Evolutionary conservation across 2,888 invertebrate genomes (phyloP).

Genomic region (Tetranychus piercei): DNA sequence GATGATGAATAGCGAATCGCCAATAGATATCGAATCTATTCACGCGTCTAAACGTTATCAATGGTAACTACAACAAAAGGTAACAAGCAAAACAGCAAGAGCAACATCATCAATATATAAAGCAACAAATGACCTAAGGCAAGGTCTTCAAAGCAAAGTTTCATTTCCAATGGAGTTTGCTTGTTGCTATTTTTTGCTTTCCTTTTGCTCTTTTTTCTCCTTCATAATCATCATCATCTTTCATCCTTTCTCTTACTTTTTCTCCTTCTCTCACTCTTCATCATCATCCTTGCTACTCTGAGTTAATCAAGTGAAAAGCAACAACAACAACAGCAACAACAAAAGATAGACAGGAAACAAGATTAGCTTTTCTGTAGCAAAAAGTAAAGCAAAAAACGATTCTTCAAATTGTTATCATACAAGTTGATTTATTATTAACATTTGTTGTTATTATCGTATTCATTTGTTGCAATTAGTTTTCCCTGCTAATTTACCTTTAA

Average conservation of each 20-base stretch:
- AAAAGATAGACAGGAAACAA: no score
- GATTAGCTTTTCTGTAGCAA: no score
- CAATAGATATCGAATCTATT: not conserved
- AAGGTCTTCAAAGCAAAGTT: not conserved
- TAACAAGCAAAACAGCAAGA: not conserved
- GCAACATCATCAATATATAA: not conserved
- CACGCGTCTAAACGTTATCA: not conserved
- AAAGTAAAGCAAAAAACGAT: no score
- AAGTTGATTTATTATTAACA: no score
- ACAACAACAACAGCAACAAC: no score
- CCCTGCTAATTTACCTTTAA: no score
- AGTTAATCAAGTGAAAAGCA: no score
- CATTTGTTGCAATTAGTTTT: no score
- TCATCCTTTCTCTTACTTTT: not conserved
- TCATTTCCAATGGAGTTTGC: not conserved
- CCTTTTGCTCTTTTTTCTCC: not conserved
- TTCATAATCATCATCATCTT: not conserved
- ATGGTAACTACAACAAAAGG: not conserved
- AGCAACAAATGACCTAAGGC: not conserved
- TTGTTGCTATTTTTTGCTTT: not conserved
- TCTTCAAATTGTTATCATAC: no score
- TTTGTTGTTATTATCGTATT: no score
- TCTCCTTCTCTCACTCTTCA: slow-evolving; percentile 5
- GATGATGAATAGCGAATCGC: not conserved
- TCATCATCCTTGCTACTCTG: not conserved